Percentiles rank a stretch among this genome's conserved stretches.
phyloP scores from a whole-genome alignment of 2,797 vertebrate species.

The Silurus aristotelis region DNA sequence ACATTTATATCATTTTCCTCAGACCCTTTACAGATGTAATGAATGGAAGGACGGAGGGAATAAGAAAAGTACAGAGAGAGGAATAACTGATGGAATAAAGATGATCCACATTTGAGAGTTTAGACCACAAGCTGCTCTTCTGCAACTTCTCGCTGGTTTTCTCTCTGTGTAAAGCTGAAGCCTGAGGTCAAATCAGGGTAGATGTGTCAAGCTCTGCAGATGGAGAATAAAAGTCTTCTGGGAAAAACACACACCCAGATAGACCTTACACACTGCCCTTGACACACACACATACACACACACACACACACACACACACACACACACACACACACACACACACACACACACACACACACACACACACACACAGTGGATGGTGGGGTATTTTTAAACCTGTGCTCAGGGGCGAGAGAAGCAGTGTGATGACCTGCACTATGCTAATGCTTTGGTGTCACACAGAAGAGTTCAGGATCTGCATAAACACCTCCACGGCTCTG shows the following conservation, averaged over 20 bases:
- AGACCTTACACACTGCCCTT: slow-evolving; percentile 10
- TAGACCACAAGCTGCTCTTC: background rate
- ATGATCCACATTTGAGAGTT: background rate
- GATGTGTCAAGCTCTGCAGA: slow-evolving; percentile 10
- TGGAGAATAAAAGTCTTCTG: slow-evolving; percentile 17
- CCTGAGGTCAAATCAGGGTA: background rate
- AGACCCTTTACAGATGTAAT: background rate
- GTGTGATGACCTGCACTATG: slow-evolving; percentile 28
- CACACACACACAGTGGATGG: background rate
- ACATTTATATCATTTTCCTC: background rate
- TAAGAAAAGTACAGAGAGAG: background rate
- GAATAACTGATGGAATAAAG: background rate
- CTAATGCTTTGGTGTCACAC: slow-evolving; percentile 7
- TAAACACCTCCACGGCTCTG: background rate
- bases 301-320: slow-evolving; percentile 20
- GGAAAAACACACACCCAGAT: slow-evolving; percentile 12
- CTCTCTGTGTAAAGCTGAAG: background rate
- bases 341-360: slow-evolving; percentile 19
- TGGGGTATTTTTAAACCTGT: slow-evolving; percentile 10
- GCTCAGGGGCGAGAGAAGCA: slow-evolving; percentile 4
- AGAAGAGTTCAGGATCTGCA: slow-evolving; percentile 14
- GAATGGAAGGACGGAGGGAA: background rate
- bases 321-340: slow-evolving; percentile 13
- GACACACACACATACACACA: slow-evolving; percentile 15
- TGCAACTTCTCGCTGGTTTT: background rate